phyloP scores from a whole-genome alignment of 2,113 vertebrate species.

The Anas platyrhynchos region DNA sequence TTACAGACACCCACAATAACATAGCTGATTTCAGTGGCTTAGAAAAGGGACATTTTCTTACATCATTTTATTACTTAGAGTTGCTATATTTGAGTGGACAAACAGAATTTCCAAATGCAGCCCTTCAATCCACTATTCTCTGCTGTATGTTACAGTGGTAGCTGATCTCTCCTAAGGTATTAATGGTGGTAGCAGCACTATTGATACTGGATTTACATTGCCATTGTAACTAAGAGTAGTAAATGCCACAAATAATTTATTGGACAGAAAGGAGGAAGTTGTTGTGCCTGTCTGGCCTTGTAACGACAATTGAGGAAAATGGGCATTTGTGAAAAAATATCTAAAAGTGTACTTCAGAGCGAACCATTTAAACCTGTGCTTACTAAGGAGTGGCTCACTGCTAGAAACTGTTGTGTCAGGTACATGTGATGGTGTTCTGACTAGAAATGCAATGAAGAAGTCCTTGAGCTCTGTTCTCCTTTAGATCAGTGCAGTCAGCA shows the following conservation, averaged over 20 bases:
- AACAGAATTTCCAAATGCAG: neutral
- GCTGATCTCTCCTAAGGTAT: neutral
- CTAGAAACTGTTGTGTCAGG: neutral
- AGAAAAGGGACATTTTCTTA: neutral
- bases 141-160: neutral
- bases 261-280: neutral
- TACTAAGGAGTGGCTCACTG: neutral
- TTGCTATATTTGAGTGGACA: neutral
- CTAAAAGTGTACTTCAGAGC: neutral
- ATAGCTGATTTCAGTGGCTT: neutral
- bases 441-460: neutral
- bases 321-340: accelerated
- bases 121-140: neutral
- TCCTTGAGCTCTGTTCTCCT: neutral
- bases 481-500: neutral
- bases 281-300: neutral
- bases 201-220: neutral
- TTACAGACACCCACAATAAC: neutral
- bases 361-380: neutral
- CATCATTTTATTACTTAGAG: neutral
- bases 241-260: neutral
- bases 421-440: neutral
- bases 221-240: accelerated
- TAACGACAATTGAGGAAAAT: neutral
- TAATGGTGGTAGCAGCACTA: neutral